Percentiles rank a stretch among this genome's conserved stretches.
These are phyloP conservation scores for Ptyas mucosa DNA, from an alignment of 2,113 vertebrate species.

Conservation along the genomic window DNA sequence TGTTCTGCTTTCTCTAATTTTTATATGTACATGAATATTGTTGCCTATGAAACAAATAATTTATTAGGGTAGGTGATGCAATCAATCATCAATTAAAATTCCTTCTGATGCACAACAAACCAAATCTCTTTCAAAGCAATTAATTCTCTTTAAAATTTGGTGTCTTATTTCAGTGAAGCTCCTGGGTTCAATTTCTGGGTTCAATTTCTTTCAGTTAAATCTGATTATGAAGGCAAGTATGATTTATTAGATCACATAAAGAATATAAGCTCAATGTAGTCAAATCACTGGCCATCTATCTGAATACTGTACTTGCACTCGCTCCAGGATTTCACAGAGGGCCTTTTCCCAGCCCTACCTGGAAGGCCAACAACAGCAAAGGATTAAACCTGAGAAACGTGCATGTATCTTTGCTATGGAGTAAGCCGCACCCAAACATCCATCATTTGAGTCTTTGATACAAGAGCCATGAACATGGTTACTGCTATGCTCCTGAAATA, in stretches of 20 bases:
- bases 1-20: not conserved
- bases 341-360: not conserved
- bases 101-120: not conserved
- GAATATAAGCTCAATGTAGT: not conserved
- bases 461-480: not conserved
- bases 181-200: not conserved
- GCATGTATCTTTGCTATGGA: not conserved
- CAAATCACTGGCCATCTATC: not conserved
- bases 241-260: constrained; percentile 20
- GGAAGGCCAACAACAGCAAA: not conserved
- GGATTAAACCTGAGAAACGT: not conserved
- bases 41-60: not conserved
- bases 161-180: constrained; percentile 26
- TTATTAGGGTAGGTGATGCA: too few species aligned
- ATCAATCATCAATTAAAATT: not conserved
- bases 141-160: constrained; percentile 1
- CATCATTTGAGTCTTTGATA: not conserved
- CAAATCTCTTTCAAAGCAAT: rapidly evolving
- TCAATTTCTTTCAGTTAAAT: constrained; percentile 4
- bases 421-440: not conserved
- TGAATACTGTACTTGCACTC: too few species aligned
- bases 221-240: not conserved
- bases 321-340: not conserved
- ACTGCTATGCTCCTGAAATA: not conserved
- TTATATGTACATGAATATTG: not conserved